Base-by-base conservation (phyloP, 2,113 vertebrate species). In the Alligator mississippiensis region DNA sequence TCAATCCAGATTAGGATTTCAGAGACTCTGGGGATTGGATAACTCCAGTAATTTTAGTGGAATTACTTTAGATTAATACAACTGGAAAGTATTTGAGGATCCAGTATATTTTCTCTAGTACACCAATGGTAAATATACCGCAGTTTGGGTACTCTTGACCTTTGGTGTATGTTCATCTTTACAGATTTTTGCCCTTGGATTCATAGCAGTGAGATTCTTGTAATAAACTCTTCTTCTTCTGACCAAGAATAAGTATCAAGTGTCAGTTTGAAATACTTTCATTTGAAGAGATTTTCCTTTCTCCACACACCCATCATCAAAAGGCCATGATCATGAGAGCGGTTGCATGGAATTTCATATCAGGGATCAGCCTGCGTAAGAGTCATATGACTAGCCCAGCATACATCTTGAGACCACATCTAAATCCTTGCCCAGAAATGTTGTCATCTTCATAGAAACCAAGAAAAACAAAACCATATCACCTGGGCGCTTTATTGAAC, bases 241-340 rank as follows among this genome's bases (percentile, higher is more conserved):
- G 59, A 66, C 66, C 7, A 68, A 34, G 80, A 54, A 11, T 28
- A 68, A 54, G 11, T 8, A 83, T 75, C n/a, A 28, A 62, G 68
- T 24, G 83, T 87, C 61, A 76, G 57, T 4, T 8, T 1, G 0
- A 4, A 17, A 47, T 47, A 6, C 57, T 30, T 16, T 64, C 1
- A 8, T 5, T 54, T 57, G 11, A 22, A 11, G 54, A 24, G n/a
- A 25, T 14, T 75, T 28, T n/a, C n/a, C 68, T 30, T 1, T 59
- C 27, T 5, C 28, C 3, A 1, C 27, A n/a, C 62, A 38, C 57
- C 83, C n/a, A 5, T 24, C 64, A 79, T 59, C 75, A 83, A 63
- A 62, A 55, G 18, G 63, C 64, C 68, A 38, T 87, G 77, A 64
- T 70, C 13, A 0, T 25, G 11, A 28, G 11, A 28, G 11, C 38